Base-by-base conservation (phyloP, 1,140 invertebrate genomes). In the Trachymyrmex septentrionalis region DNA sequence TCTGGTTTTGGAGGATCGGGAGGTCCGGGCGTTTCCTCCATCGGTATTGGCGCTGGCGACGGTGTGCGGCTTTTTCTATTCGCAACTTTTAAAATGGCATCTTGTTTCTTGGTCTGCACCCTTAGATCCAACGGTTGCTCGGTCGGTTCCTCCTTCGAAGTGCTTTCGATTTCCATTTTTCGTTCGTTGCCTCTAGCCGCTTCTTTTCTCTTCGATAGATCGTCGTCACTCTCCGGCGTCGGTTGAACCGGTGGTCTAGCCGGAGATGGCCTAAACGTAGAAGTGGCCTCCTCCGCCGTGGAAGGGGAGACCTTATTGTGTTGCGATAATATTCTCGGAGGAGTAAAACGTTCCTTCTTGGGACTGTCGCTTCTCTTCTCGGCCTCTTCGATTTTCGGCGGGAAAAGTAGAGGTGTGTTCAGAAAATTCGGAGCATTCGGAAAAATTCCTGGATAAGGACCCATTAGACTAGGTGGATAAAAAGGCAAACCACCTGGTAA, bases 111-210 rank as follows among this genome's bases (percentile, higher is more conserved):
- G 76, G 96, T 94, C 59, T 96, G 95, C 1, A 97, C 95, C 64
- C 97, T 96, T n/a, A 98, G 95, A 94, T 98, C 97, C 38, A 98
- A 91, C 0, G 97, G 97, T 91, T 97, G 96, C 85, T 98, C 97
- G 1, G 86, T 66, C 9, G 89, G 85, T 10, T 93, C 92, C 24
- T 88, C 88, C 5, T 78, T 89, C 2, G 85, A 53, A 10, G 57
- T 24, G 0, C 50, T 59, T 16, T 87, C 86, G 0, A 50, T 84
- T 67, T 88, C 92, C 80, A 14, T 91, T 87, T 87, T 86, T 77
- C 93, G 92, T 78, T 86, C 87, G 67, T 24, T 84, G 50, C n/a
- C 59, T 27, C 84, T 61, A 0, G 14, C 4, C 4, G 1, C 6
- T 12, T 91, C 63, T 44, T 88, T 53, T 34, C 89, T 89, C 63